Evolutionary conservation across 1,140 invertebrate species (phyloP), one percentile per base, ranked within the genome.

Genomic region (Oscheius sp.): DNA sequence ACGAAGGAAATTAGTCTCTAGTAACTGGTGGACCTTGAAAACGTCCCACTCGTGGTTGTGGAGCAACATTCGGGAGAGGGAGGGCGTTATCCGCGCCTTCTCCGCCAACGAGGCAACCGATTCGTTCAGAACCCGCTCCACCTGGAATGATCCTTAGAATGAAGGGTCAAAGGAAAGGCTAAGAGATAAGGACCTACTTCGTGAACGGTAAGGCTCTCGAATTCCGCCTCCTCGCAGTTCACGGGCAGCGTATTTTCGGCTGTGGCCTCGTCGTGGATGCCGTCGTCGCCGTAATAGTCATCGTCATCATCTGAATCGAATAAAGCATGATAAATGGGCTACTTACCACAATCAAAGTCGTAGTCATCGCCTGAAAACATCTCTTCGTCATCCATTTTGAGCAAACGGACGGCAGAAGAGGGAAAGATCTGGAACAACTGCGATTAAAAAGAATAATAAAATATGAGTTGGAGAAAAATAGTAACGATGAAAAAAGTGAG

Each of bases 341-440:
- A 29, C 38, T 70, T n/a, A 61, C 55, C 55, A 58, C 58, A 45
- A n/a, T 49, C 46, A 52, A 35, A 52, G 26, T 49, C 68, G 10
- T 28, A 45, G 26, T 70, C 36, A 26, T 70, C 68, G 10, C 64
- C 69, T 1, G 29, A 58, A 28, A 32, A 65, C 69, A 64, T 65
- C 28, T 71, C 69, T 23, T 71, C 69, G 58, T 71, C 69, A 32
- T 71, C 69, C 69, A 71, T 71, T 64, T 71, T 71, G 7, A 42
- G 7, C n/a, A n/a, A n/a, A n/a, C n/a, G n/a, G n/a, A n/a, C n/a
- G n/a, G n/a, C n/a, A n/a, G n/a, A n/a, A n/a, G n/a, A n/a, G n/a
- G n/a, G n/a, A n/a, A n/a, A n/a, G n/a, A n/a, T n/a, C n/a, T n/a
- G n/a, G n/a, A n/a, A n/a, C n/a, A n/a, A n/a, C n/a, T n/a, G n/a